Evolutionary conservation across 1,140 invertebrate genomes (phyloP), one percentile per base, ranked within the genome.

Genomic region (Neotoxoptera formosana): DNA sequence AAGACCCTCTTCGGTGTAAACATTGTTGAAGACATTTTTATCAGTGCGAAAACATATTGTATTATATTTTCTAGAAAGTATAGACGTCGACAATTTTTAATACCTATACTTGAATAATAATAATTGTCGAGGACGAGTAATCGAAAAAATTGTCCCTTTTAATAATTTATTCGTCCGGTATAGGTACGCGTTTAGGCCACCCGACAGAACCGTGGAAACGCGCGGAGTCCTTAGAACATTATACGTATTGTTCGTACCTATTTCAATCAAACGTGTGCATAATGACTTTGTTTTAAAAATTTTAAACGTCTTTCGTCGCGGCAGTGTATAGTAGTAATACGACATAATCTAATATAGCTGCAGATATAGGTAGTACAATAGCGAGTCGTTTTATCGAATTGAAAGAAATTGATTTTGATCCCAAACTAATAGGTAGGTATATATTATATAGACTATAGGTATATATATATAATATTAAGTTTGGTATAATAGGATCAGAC

Each of bases 321-420:
- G n/a, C n/a, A n/a, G n/a, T n/a, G n/a, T n/a, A n/a, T n/a, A n/a
- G n/a, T n/a, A n/a, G 4, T 17, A 17, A n/a, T 76, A 14, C n/a
- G 4, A 76, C n/a, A 76, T 76, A 76, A 76, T 76, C 14, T 34
- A n/a, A 76, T n/a, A n/a, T n/a, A n/a, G n/a, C n/a, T n/a, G n/a
- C n/a, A n/a, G n/a, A n/a, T n/a, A n/a, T 76, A 76, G 14, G 4
- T 76, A 76, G 14, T 76, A 20, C n/a, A 34, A n/a, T n/a, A 76
- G 60, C 60, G n/a, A 76, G n/a, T 76, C n/a, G n/a, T 76, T n/a
- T 76, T 34, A 7, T 14, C 14, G n/a, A 76, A 76, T 76, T 76
- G 60, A 76, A 76, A 76, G 60, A 76, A 76, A 76, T 76, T 76
- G 60, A 76, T 76, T 76, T 76, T 76, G 60, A 76, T 76, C n/a